phyloP scores from a whole-genome alignment of 2,888 invertebrate species.

The Epinotia nisella region DNA sequence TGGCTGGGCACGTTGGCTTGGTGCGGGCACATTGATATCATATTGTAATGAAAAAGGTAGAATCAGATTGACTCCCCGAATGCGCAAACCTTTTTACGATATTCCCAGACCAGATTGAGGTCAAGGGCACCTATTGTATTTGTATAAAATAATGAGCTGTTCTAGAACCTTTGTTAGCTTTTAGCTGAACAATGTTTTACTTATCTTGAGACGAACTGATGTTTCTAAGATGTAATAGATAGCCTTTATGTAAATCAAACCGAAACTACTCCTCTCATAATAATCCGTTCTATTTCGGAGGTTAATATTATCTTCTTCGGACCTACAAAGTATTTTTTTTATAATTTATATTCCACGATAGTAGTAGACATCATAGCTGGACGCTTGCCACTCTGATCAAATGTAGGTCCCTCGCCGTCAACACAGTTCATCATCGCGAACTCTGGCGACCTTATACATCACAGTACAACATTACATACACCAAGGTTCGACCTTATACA shows the following conservation, averaged over 20 bases:
- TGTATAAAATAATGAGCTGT: slow-evolving; percentile 6
- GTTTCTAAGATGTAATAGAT: neutral
- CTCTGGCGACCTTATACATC: too few species aligned
- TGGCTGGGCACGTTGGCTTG: too few species aligned
- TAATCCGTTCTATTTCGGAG: neutral
- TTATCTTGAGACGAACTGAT: neutral
- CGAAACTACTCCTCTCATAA: neutral
- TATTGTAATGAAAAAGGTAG: neutral
- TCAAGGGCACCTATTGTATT: slow-evolving; percentile 21
- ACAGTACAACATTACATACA: neutral
- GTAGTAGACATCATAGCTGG: neutral
- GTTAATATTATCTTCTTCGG: neutral
- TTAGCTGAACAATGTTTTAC: neutral
- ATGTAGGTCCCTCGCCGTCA: too few species aligned
- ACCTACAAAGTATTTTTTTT: neutral
- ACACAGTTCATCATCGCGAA: too few species aligned
- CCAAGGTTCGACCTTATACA: too few species aligned
- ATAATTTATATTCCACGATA: neutral
- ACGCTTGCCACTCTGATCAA: neutral
- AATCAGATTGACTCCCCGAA: neutral
- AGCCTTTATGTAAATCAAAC: neutral
- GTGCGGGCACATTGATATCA: neutral
- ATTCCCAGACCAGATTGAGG: slow-evolving; percentile 13
- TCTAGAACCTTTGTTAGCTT: slow-evolving; percentile 6
- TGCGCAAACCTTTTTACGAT: slow-evolving; percentile 15